A percentile compares a stretch with the other conserved stretches of the same genome.
phyloP scores from a whole-genome alignment of 2,888 invertebrate genomes.

The Temnothorax rugatulus region DNA sequence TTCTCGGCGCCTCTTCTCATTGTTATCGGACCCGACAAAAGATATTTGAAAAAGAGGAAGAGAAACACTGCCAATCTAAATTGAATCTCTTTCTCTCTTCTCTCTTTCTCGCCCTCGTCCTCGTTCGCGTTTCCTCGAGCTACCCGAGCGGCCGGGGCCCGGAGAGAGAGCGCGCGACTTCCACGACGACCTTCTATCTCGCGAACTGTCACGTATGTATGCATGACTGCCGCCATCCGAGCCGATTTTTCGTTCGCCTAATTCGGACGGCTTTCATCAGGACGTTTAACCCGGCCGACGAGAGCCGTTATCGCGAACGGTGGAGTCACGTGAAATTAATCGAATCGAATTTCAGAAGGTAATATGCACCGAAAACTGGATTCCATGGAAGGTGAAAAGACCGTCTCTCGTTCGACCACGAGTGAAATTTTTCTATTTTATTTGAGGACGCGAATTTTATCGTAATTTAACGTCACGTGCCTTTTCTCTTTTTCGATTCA shows the following conservation, averaged over 20 bases:
- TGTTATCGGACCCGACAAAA: constrained; percentile 63
- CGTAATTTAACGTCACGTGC: neutral
- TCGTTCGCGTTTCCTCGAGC: constrained; percentile 26
- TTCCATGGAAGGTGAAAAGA: neutral
- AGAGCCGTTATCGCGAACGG: constrained; percentile 18
- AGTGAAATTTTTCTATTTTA: neutral
- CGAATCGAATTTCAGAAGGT: constrained; percentile 38
- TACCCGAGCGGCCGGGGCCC: constrained; percentile 14
- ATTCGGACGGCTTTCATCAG: constrained; percentile 31
- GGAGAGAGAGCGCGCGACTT: neutral
- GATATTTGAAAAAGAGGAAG: constrained; percentile 63
- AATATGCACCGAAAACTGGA: constrained; percentile 10
- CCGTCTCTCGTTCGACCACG: neutral
- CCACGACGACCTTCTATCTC: constrained; percentile 25
- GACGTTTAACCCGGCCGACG: constrained; percentile 21
- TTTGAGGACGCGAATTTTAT: constrained; percentile 1
- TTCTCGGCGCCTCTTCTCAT: constrained; percentile 56
- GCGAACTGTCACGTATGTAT: constrained; percentile 35
- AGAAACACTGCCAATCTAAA: constrained; percentile 67
- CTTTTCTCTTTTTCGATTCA: neutral
- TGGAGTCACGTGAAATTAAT: constrained; percentile 52
- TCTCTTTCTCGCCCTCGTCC: constrained; percentile 24
- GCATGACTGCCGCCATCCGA: constrained; percentile 25
- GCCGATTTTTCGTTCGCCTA: constrained; percentile 36
- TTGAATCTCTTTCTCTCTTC: constrained; percentile 64